These are phyloP conservation scores for Morpho deidamia DNA, from an alignment of 2,888 invertebrate genomes.

Conservation along the genomic window DNA sequence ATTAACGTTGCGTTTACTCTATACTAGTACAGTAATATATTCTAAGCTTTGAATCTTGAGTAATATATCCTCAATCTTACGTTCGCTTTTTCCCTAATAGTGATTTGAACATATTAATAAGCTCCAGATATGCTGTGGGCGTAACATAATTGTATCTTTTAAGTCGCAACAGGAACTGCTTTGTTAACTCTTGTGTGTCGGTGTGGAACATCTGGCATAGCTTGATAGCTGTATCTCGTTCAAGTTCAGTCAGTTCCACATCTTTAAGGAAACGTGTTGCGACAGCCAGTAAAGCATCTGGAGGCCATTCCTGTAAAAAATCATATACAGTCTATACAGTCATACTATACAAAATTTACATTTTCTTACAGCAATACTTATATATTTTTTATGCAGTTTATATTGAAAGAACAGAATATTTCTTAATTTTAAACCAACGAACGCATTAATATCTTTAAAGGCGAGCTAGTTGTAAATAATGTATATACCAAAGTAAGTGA, in stretches of 20 bases:
- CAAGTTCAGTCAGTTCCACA: constrained; percentile 86
- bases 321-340: too few relatives aligned
- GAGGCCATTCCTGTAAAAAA: constrained; percentile 88
- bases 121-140: constrained; percentile 94
- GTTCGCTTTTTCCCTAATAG: constrained; percentile 86
- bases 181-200: constrained; percentile 85
- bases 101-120: constrained; percentile 93
- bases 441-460: too few relatives aligned
- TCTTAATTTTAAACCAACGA: too few relatives aligned
- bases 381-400: too few relatives aligned
- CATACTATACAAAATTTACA: not conserved
- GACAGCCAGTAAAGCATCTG: constrained; percentile 93
- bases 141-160: constrained; percentile 93
- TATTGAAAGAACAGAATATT: too few relatives aligned
- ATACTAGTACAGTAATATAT: not conserved
- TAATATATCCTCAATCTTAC: constrained; percentile 60
- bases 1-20: too few relatives aligned
- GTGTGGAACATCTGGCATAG: constrained; percentile 95
- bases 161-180: constrained; percentile 79
- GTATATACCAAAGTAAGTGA: too few relatives aligned
- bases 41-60: not conserved
- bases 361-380: too few relatives aligned
- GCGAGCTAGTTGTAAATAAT: too few relatives aligned
- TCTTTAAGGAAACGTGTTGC: constrained; percentile 89
- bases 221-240: constrained; percentile 87